Evolutionary conservation across 2,888 invertebrate genomes (phyloP).

Genomic region (Iphiclides podalirius): DNA sequence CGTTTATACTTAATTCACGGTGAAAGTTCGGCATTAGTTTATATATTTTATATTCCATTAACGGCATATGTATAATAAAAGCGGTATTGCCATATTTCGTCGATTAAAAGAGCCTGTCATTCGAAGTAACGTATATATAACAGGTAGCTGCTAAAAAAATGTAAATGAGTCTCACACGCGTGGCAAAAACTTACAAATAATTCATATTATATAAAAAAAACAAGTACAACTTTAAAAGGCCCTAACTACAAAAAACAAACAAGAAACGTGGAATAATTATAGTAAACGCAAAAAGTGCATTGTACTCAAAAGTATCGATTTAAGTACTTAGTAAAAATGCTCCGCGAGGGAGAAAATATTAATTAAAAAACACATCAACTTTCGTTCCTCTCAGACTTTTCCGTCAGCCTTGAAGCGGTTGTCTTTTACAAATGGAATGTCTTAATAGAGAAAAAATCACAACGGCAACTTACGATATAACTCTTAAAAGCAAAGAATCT

Average conservation of each 20-base stretch:
- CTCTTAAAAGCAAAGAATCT: constrained; percentile 26
- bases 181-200: no score
- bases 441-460: constrained; percentile 65
- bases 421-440: constrained; percentile 74
- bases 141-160: no score
- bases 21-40: no score
- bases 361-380: constrained; percentile 14
- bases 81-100: no score
- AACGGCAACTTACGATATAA: constrained; percentile 37
- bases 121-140: no score
- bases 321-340: constrained; percentile 46
- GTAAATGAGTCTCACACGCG: no score
- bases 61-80: no score
- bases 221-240: constrained; percentile 47
- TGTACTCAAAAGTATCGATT: constrained; percentile 53
- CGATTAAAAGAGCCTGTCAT: no score
- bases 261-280: constrained; percentile 41
- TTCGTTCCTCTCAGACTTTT: constrained; percentile 52
- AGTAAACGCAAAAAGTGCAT: constrained; percentile 58
- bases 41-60: no score
- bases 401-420: constrained; percentile 58
- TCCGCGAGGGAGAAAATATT: constrained; percentile 5
- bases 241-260: constrained; percentile 32
- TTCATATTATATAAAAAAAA: constrained; percentile 42
- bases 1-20: no score